phyloP scores from a whole-genome alignment of 2,888 invertebrate species.

The Anodontia alba region DNA sequence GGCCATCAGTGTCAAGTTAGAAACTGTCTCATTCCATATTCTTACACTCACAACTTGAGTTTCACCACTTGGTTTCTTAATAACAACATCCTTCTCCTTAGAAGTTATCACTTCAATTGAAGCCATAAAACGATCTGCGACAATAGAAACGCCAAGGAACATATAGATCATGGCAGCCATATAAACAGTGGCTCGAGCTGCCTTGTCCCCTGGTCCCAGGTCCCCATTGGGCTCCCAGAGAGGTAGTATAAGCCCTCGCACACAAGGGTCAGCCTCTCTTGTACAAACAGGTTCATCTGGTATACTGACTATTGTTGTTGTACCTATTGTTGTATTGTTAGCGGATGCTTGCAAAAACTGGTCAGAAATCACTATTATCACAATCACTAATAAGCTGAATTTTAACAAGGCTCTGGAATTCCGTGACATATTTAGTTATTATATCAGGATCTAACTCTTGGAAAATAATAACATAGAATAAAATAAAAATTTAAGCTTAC shows the following conservation, averaged over 20 bases:
- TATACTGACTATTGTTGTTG: not conserved
- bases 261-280: conserved; percentile 87
- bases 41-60: conserved; percentile 95
- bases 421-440: not conserved
- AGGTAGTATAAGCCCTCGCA: conserved; percentile 94
- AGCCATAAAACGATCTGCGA: conserved; percentile 99
- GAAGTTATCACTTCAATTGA: conserved; percentile 99
- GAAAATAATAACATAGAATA: not conserved
- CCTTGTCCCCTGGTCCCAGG: conserved; percentile 88
- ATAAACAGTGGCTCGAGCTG: conserved; percentile 95
- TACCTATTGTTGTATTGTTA: not conserved
- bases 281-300: conserved; percentile 52
- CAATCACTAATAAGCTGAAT: conserved; percentile 30
- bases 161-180: conserved; percentile 95
- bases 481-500: too few relatives aligned
- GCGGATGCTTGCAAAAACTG: conserved; percentile 16
- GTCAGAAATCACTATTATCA: conserved; percentile 36
- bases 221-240: conserved; percentile 93
- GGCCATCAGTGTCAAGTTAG: conserved; percentile 99
- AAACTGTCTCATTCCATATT: conserved; percentile 99
- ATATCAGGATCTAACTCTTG: not conserved
- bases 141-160: conserved; percentile 99
- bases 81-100: conserved; percentile 96
- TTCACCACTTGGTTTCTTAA: conserved; percentile 95
- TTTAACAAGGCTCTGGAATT: conserved; percentile 6